These are phyloP conservation scores for Diplodus sargus DNA, from an alignment of 2,797 vertebrate genomes.

Conservation along the genomic window DNA sequence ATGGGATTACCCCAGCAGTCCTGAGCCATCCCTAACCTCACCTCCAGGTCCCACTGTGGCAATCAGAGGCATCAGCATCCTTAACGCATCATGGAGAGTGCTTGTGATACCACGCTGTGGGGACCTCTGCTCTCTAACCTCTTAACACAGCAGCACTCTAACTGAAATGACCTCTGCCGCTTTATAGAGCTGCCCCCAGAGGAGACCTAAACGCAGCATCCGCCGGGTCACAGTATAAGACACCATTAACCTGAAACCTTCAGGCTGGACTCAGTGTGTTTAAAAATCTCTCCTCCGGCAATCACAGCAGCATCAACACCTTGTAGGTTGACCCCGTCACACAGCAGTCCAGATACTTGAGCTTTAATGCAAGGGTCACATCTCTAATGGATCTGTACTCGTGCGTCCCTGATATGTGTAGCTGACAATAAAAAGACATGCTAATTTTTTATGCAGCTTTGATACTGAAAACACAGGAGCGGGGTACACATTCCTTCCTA, in stretches of 20 bases:
- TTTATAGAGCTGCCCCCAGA: conserved; percentile 80
- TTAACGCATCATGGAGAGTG: conserved; percentile 83
- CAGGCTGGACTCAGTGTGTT: conserved; percentile 65
- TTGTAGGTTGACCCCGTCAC: conserved; percentile 75
- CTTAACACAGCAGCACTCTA: conserved; percentile 83
- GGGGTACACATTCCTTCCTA: conserved; percentile 79
- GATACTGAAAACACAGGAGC: conserved; percentile 78
- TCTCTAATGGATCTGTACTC: conserved; percentile 83
- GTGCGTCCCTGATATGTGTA: conserved; percentile 65
- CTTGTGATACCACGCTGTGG: conserved; percentile 80
- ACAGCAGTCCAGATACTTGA: conserved; percentile 64
- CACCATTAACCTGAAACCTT: conserved; percentile 81
- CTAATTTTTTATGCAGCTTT: conserved; percentile 77
- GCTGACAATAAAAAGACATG: conserved; percentile 77
- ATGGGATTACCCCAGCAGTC: conserved; percentile 88
- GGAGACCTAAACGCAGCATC: conserved; percentile 76
- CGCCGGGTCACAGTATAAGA: conserved; percentile 71
- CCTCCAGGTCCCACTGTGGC: conserved; percentile 83
- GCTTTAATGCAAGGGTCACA: conserved; percentile 79
- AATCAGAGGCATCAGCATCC: conserved; percentile 80
- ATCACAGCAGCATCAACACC: conserved; percentile 79
- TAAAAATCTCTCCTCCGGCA: conserved; percentile 80
- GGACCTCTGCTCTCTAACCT: conserved; percentile 84
- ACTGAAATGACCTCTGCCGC: conserved; percentile 82
- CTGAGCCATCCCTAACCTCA: conserved; percentile 78